Conservation (phyloP, 1,140 invertebrate genomes). For the Telenomus remus region DNA sequence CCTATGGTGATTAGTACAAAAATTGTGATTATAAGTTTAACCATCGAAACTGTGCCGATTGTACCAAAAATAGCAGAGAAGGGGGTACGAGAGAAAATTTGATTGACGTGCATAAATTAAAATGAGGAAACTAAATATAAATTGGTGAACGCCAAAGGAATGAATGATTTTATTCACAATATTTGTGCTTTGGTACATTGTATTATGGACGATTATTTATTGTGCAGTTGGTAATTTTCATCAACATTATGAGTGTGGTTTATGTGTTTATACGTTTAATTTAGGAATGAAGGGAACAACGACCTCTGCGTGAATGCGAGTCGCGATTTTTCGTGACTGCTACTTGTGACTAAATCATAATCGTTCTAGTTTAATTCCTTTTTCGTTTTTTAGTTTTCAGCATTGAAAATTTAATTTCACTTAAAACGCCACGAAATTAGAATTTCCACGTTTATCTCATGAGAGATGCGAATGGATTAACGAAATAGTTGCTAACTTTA, state of each 20-base stretch:
- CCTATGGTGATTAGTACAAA: too few species aligned
- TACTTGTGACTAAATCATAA: conserved; percentile 1
- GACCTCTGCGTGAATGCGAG: conserved; percentile 25
- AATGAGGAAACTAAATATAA: conserved; percentile 19
- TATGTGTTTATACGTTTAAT: conserved; percentile 43
- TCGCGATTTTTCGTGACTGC: too few species aligned
- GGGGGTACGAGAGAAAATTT: conserved; percentile 16
- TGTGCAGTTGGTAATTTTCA: conserved; percentile 6
- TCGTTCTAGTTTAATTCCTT: too few species aligned
- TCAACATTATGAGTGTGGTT: conserved; percentile 15
- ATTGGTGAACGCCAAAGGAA: neutral
- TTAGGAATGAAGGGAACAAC: conserved; percentile 41
- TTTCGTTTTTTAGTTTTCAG: too few species aligned
- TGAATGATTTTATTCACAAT: too few species aligned
- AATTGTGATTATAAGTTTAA: neutral
- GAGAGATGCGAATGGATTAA: conserved; percentile 24
- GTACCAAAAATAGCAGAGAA: conserved; percentile 20
- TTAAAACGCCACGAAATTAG: too few species aligned
- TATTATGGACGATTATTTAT: conserved; percentile 11
- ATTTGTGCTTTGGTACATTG: neutral
- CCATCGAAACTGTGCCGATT: neutral
- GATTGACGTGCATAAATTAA: conserved; percentile 34
- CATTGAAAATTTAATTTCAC: too few species aligned
- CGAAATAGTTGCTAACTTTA: conserved; percentile 44
- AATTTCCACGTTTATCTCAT: conserved; percentile 14